A percentile compares a stretch with the other conserved stretches of the same genome.
phyloP scores from a whole-genome alignment of 2,113 vertebrate genomes.

The Columba janthina region DNA sequence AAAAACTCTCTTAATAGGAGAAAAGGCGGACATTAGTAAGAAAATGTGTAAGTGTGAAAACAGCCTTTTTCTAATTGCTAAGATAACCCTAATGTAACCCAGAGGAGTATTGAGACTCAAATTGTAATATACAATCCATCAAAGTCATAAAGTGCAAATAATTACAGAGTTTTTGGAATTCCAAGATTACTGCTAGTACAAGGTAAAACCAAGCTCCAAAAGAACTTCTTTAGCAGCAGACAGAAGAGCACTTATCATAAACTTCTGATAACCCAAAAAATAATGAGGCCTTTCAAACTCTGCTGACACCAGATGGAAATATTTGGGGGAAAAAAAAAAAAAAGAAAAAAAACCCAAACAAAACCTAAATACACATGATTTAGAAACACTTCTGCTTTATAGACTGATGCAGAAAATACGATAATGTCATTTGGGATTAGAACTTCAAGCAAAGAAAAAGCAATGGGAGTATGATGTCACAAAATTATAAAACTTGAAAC shows the following conservation, averaged over 20 bases:
- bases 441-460: background rate
- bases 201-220: conserved; percentile 20
- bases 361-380: background rate
- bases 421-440: background rate
- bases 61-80: background rate
- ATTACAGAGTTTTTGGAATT: conserved; percentile 20
- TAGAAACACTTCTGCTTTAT: background rate
- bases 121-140: background rate
- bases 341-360: background rate
- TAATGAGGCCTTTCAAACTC: background rate
- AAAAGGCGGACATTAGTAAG: background rate
- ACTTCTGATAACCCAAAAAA: background rate
- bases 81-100: background rate
- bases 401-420: background rate
- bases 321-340: background rate
- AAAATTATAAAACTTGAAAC: background rate
- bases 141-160: conserved; percentile 18
- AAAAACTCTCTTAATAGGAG: background rate
- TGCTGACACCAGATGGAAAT: background rate
- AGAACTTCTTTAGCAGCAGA: background rate
- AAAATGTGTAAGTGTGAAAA: background rate
- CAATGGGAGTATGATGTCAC: background rate
- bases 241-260: background rate
- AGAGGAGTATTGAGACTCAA: background rate
- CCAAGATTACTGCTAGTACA: conserved; percentile 1